Evolutionary conservation across 30 jellyfish, hydroid and myxozoan genomes (phyloP).

Genomic region (Chrysaora quinquecirrha): DNA sequence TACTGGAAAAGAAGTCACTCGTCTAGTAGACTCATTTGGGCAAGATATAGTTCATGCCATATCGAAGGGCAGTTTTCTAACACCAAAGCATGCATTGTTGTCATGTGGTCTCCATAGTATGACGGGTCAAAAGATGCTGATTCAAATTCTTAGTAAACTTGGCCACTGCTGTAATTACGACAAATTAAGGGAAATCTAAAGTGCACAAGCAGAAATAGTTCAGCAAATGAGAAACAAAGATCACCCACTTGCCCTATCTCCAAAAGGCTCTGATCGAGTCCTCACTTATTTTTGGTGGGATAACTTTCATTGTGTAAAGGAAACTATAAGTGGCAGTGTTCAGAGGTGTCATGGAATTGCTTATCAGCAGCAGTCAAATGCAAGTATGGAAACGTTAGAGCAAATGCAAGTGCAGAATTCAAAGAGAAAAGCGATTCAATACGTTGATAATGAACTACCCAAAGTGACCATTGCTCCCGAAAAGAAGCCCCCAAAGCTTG

Average conservation of each 20-base stretch:
- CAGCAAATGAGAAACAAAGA: background rate
- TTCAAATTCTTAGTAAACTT: background rate
- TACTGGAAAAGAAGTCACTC: constrained; percentile 13
- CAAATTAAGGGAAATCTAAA: background rate
- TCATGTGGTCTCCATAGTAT: constrained; percentile 4
- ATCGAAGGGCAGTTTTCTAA: constrained; percentile 6
- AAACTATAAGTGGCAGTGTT: too few relatives aligned
- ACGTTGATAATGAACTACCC: constrained; percentile 1
- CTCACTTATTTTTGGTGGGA: too few relatives aligned
- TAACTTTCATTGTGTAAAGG: too few relatives aligned
- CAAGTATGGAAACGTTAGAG: too few relatives aligned
- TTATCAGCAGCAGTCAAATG: too few relatives aligned
- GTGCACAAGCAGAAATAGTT: background rate
- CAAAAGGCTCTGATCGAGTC: too few relatives aligned
- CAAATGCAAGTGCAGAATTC: too few relatives aligned
- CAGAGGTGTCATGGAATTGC: too few relatives aligned
- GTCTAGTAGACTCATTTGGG: background rate
- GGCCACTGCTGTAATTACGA: background rate
- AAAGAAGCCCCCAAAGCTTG: constrained; percentile 34
- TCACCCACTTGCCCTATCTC: too few relatives aligned
- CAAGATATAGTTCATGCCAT: constrained; percentile 7
- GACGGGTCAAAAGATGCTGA: constrained; percentile 9
- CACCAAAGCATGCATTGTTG: constrained; percentile 1
- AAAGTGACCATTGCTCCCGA: constrained; percentile 22
- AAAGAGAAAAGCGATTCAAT: too few relatives aligned